Conservation (phyloP, 2,797 vertebrate genomes). For the Mus spretus region DNA sequence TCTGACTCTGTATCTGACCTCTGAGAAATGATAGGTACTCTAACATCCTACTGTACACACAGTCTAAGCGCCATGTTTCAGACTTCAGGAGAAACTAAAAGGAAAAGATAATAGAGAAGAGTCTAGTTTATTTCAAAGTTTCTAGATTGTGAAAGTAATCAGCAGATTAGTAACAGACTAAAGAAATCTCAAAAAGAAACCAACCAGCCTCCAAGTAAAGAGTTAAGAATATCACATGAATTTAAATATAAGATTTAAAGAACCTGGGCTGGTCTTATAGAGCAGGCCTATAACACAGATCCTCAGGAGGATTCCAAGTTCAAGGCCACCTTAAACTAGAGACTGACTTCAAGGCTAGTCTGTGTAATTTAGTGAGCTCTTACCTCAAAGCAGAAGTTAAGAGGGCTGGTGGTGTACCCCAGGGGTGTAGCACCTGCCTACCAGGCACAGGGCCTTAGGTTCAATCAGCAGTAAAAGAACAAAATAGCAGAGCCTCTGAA, state of each 20-base stretch:
- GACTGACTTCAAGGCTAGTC: not conserved
- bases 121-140: constrained; percentile 23
- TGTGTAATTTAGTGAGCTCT: not conserved
- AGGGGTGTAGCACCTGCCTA: not conserved
- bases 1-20: not conserved
- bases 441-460: not conserved
- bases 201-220: not conserved
- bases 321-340: not conserved
- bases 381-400: not conserved
- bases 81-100: constrained; percentile 27
- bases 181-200: not conserved
- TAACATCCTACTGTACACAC: not conserved
- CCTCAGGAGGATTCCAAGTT: not conserved
- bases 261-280: not conserved
- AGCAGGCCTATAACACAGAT: not conserved
- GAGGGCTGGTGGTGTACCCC: not conserved
- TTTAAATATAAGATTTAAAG: not conserved
- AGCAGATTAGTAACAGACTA: constrained; percentile 21
- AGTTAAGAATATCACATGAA: not conserved
- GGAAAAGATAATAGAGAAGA: constrained; percentile 37
- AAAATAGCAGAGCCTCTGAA: constrained; percentile 24
- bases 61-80: not conserved
- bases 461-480: not conserved
- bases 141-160: constrained; percentile 32
- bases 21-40: not conserved